Evolutionary conservation across 2,113 vertebrate species (phyloP), one percentile per base, ranked within the genome.

Genomic region (Myanophis thanlyinensis): DNA sequence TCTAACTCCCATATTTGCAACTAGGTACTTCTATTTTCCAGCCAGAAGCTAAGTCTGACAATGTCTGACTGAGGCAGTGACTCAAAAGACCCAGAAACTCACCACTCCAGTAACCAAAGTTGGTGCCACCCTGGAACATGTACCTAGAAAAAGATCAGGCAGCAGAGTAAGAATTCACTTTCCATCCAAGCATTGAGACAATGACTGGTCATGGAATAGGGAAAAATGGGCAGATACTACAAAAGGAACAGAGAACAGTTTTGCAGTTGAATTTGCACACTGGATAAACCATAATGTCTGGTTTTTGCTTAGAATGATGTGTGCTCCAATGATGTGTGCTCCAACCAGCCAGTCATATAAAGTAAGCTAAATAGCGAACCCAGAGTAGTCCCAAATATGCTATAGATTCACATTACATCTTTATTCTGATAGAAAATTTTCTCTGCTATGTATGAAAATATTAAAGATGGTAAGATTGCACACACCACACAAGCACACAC

Each of bases 61-160:
- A 85, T 25, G 27, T 27, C 44, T 67, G 27, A 47, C 46, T 40
- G 27, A 90, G 46, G 46, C 46, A 47, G 18, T 2, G 46, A 48
- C 49, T 23, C 3, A 30, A 27, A 4, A 9, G 35, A 93, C 46
- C 54, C 80, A n/a, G 35, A 85, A 84, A 96, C 97, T 97, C 96
- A 99, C 99, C 99, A 0, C 98, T 99, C 99, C 99, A 99, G 96
- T 99, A 99, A 92, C 98, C 99, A 54, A 99, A 99, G 97, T 99
- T 99, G 0, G 99, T 99, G 62, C 99, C 99, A 90, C 99, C 99
- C 56, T 99, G 99, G 97, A 99, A 99, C 99, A 99, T 99, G 97
- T 99, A 99, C 99, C 99, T 99, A 94, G 0, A 52, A 92, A 8
- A 96, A 96, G 1, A 40, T 27, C 91, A 93, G 59, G 92, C 22